phyloP scores from a whole-genome alignment of 1,140 invertebrate species.

The Hetaerina americana region DNA sequence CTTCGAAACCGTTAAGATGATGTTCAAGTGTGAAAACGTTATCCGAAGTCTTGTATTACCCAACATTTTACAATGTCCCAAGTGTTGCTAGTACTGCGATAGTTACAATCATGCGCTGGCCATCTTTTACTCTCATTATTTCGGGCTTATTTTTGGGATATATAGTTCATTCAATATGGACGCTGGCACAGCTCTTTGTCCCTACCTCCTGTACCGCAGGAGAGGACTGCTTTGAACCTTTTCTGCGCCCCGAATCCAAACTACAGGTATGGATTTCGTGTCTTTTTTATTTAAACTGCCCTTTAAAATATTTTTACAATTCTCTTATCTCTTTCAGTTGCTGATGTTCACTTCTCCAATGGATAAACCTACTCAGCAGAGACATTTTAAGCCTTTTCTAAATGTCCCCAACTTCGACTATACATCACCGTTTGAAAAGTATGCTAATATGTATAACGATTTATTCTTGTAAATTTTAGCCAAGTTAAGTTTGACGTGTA shows the following conservation, averaged over 20 bases:
- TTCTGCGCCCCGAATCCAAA: constrained; percentile 37
- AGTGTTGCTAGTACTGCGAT: too few species aligned
- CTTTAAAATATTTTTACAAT: neutral
- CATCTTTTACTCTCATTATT: constrained; percentile 38
- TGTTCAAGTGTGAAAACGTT: neutral
- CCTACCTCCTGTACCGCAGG: constrained; percentile 47
- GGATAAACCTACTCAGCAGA: constrained; percentile 6
- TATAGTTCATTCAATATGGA: constrained; percentile 57
- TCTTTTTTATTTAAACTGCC: neutral
- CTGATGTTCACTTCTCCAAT: constrained; percentile 22
- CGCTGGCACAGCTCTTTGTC: constrained; percentile 53
- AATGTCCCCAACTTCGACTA: constrained; percentile 16
- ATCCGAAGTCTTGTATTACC: too few species aligned
- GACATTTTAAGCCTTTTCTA: constrained; percentile 19
- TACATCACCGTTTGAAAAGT: constrained; percentile 11
- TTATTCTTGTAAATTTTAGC: too few species aligned
- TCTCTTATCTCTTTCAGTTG: constrained; percentile 17
- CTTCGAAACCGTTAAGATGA: too few species aligned
- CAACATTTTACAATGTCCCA: too few species aligned
- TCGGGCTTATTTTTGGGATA: constrained; percentile 52
- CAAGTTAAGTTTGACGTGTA: too few species aligned
- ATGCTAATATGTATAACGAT: too few species aligned
- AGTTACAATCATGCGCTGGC: neutral
- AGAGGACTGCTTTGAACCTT: constrained; percentile 43
- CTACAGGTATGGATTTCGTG: constrained; percentile 30